Evolutionary conservation across 1,140 invertebrate species (phyloP), one percentile per base, ranked within the genome.

Genomic region (Diabrotica undecimpunctata): DNA sequence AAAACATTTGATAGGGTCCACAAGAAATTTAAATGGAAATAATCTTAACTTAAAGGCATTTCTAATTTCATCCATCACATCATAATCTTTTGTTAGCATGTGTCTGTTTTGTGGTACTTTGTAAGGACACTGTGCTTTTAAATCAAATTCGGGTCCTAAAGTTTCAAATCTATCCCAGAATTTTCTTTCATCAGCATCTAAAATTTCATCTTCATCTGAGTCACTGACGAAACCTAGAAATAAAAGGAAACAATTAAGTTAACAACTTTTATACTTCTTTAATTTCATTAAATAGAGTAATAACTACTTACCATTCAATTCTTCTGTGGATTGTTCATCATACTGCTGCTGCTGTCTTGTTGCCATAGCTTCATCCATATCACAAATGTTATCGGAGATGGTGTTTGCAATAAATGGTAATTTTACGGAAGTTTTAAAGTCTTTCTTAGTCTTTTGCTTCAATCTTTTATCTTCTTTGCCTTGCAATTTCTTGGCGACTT

Each of bases 1-100:
- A 61, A 90, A 92, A 82, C 91, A 87, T 77, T 91, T 89, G 46
- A 88, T 86, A 38, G 92, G 94, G 10, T 93, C 93, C 9, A 92
- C 95, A 65, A 87, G 83, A 69, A 95, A 91, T 57, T 92, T 90
- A 0, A 90, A 90, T 0, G 91, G 91, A 74, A 94, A 92, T 13
- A 89, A 89, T 86, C 97, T 90, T 0, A 97, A 86, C 72, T 88
- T 86, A 69, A 92, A 92, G 4, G 94, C 94, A 83, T 98, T 98
- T 68, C 89, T 88, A 35, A 93, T 82, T 35, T 88, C 90, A 78
- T 86, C 90, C 63, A 97, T 86, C 11, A 87, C 83, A 50, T 88
- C 86, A 80, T 99, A 95, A 76, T 99, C 96, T 77, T 99, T 99
- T 0, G 96, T 98, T 0, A 96, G 86, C 74, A 96, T 89, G 75